phyloP scores from a whole-genome alignment of 2,888 invertebrate genomes.

The Cyclophora punctaria region DNA sequence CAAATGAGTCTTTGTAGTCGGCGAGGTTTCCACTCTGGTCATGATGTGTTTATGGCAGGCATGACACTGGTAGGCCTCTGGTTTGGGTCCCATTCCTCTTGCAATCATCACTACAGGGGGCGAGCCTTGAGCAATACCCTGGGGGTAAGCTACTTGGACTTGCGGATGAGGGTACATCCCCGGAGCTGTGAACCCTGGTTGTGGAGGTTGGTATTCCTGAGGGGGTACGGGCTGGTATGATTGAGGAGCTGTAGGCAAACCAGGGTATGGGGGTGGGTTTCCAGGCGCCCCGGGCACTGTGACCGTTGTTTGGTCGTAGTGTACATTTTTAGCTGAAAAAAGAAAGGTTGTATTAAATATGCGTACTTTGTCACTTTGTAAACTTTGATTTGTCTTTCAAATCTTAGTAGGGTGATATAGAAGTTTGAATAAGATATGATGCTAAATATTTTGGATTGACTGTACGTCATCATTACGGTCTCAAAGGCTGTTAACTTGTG shows the following conservation, averaged over 20 bases:
- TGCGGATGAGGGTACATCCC: slow-evolving; percentile 4
- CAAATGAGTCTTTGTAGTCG: slow-evolving; percentile 70
- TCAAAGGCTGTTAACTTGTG: too few species aligned
- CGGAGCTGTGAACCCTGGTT: neutral
- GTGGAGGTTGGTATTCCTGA: neutral
- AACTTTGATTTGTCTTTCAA: too few species aligned
- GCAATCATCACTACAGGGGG: slow-evolving; percentile 13
- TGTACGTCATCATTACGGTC: too few species aligned
- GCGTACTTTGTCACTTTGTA: too few species aligned
- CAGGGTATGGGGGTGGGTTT: slow-evolving; percentile 10
- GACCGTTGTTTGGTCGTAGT: too few species aligned
- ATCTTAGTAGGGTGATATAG: too few species aligned
- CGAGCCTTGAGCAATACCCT: slow-evolving; percentile 7
- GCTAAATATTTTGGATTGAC: too few species aligned
- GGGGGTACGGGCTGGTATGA: too few species aligned
- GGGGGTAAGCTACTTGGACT: neutral
- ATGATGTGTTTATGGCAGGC: slow-evolving; percentile 58
- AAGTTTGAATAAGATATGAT: too few species aligned
- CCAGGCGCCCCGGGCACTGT: neutral
- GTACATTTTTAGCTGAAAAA: too few species aligned
- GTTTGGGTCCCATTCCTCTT: slow-evolving; percentile 33
- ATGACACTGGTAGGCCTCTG: slow-evolving; percentile 45
- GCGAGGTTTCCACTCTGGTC: slow-evolving; percentile 49
- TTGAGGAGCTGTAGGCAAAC: neutral
- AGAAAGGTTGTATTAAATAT: too few species aligned